Percentiles rank a stretch among this genome's conserved stretches.
phyloP scores from a whole-genome alignment of 2,888 invertebrate species.

The Dorcus hopei region DNA sequence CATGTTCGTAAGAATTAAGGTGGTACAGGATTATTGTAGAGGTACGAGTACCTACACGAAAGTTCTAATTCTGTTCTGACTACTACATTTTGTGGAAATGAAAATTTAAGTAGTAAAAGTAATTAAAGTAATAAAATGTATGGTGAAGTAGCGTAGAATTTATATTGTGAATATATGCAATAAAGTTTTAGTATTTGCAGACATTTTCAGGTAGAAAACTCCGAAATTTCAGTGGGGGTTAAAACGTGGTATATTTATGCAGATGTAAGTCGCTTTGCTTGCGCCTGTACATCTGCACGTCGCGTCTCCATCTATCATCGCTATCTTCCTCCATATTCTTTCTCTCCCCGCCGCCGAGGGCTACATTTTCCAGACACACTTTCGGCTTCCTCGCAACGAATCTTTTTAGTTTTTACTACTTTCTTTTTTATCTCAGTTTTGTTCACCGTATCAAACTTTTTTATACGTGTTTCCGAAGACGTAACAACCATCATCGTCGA shows the following conservation, averaged over 20 bases:
- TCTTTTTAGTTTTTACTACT: constrained; percentile 27
- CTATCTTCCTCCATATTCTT: constrained; percentile 24
- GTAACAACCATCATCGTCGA: constrained; percentile 28
- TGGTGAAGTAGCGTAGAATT: too few relatives aligned
- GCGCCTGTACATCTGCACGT: constrained; percentile 36
- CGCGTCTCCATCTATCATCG: constrained; percentile 38
- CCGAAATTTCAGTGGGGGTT: constrained; percentile 14
- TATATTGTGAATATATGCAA: too few relatives aligned
- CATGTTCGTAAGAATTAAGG: too few relatives aligned
- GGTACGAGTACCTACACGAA: too few relatives aligned
- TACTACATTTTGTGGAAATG: too few relatives aligned
- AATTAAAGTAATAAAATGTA: too few relatives aligned
- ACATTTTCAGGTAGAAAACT: too few relatives aligned
- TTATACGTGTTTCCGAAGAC: constrained; percentile 23
- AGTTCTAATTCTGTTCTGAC: too few relatives aligned
- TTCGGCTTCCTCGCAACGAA: constrained; percentile 18
- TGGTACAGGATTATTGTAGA: too few relatives aligned
- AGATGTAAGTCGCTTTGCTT: constrained; percentile 26
- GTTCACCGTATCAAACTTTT: constrained; percentile 24
- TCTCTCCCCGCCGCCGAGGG: constrained; percentile 14
- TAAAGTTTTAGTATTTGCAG: too few relatives aligned
- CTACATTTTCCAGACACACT: constrained; percentile 26
- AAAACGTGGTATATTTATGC: constrained; percentile 38
- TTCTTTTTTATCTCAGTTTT: constrained; percentile 22
- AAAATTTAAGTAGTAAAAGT: too few relatives aligned